These are phyloP conservation scores for Sialia sialis DNA, from an alignment of 2,113 vertebrate species.

Conservation along the genomic window DNA sequence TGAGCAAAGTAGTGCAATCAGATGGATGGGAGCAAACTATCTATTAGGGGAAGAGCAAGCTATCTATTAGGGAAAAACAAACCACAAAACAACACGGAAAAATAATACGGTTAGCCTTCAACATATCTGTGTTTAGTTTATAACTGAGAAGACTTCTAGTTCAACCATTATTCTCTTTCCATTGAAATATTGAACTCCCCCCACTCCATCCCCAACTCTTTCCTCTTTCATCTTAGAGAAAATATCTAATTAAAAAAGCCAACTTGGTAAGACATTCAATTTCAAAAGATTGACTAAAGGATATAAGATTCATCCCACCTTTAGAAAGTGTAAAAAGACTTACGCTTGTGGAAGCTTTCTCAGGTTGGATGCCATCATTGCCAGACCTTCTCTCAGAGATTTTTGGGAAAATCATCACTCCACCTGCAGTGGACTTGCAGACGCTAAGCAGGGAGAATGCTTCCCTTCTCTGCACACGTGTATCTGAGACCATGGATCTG, in stretches of 20 bases:
- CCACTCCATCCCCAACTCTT: background rate
- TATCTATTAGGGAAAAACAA: background rate
- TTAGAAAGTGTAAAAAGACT: background rate
- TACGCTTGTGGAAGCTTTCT: background rate
- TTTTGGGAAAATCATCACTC: background rate
- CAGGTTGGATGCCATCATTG: background rate
- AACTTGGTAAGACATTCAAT: background rate
- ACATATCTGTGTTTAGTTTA: background rate
- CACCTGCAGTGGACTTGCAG: background rate
- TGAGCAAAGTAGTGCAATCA: background rate
- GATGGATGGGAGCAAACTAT: background rate
- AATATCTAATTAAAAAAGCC: background rate
- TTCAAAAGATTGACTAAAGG: background rate
- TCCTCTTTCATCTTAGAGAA: background rate
- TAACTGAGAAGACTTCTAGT: background rate
- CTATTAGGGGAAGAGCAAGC: background rate
- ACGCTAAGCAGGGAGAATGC: background rate
- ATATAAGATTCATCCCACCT: background rate
- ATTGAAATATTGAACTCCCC: background rate
- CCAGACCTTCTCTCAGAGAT: background rate
- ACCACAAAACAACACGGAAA: background rate
- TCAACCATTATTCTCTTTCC: background rate
- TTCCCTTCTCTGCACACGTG: rapidly evolving
- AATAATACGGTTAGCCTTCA: background rate
- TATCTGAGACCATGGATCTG: background rate